Evolutionary conservation across 2,113 vertebrate species (phyloP).

Genomic region (Edolisoma coerulescens): DNA sequence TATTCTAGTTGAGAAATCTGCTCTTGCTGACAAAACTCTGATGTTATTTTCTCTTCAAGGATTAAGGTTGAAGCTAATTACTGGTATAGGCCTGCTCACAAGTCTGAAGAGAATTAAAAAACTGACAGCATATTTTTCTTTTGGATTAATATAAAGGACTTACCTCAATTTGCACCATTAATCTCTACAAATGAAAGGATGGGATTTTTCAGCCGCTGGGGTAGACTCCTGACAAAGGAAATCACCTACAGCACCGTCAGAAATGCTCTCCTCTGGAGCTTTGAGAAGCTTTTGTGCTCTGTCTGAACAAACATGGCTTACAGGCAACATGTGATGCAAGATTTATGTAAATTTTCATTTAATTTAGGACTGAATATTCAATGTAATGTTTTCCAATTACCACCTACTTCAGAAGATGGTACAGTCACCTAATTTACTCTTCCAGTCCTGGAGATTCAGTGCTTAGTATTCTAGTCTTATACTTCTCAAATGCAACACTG

Average conservation of each 20-base stretch:
- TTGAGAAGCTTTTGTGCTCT: not conserved
- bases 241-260: not conserved
- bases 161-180: not conserved
- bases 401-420: not conserved
- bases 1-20: not conserved
- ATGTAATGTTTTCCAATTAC: not conserved
- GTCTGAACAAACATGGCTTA: not conserved
- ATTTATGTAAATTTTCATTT: not conserved
- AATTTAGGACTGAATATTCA: conserved; percentile 1
- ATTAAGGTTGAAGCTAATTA: not conserved
- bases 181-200: not conserved
- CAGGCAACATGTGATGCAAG: not conserved
- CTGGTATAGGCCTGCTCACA: not conserved
- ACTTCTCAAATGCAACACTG: not conserved
- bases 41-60: not conserved
- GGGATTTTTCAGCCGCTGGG: not conserved
- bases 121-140: not conserved
- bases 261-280: not conserved
- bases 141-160: not conserved
- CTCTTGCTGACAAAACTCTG: not conserved
- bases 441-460: not conserved
- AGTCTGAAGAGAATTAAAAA: not conserved
- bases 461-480: not conserved
- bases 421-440: not conserved
- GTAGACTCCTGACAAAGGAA: not conserved